Evolutionary conservation across 2,797 vertebrate species (phyloP), one percentile per base, ranked within the genome.

Genomic region (Lagocephalus sceleratus): DNA sequence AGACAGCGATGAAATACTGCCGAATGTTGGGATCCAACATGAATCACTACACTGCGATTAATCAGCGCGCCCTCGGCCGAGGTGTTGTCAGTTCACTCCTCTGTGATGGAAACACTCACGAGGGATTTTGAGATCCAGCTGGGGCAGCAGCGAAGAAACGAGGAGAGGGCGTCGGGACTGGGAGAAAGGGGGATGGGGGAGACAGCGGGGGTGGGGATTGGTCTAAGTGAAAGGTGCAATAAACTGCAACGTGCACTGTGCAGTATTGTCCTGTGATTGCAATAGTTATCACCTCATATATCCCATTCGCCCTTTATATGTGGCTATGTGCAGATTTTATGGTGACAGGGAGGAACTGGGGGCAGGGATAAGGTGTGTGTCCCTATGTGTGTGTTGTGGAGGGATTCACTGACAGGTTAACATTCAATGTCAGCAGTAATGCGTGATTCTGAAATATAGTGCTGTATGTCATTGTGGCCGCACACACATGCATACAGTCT

Each of bases 361-460:
- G 67, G 72, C 47, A 68, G 71, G 66, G 67, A 54, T 0, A 2
- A 45, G 6, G 49, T 59, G 19, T 68, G 47, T 54, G 35, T 57
- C 3, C 49, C 23, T 40, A 53, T 49, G 54, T 50, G 39, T 65
- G 51, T 39, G 59, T 48, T 21, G 43, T 20, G 41, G n/a, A 19
- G n/a, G 52, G 58, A 71, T 68, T 71, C 22, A 56, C 73, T 83
- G 84, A 82, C 84, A 85, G 84, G 75, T 82, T 78, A 81, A 76
- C 68, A 71, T 68, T 78, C 68, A 66, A 73, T 84, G 83, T 88
- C 86, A 83, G 77, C 76, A 76, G 63, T 79, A 76, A 83, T 80
- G 66, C 8, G 43, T 50, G 59, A 73, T 72, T 63, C 50, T 69
- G 75, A 83, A 81, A 58, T 80, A 80, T 79, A 64, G 41, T 41